Conservation (phyloP, 1,140 invertebrate species). For the Sycophaga agraensis region DNA sequence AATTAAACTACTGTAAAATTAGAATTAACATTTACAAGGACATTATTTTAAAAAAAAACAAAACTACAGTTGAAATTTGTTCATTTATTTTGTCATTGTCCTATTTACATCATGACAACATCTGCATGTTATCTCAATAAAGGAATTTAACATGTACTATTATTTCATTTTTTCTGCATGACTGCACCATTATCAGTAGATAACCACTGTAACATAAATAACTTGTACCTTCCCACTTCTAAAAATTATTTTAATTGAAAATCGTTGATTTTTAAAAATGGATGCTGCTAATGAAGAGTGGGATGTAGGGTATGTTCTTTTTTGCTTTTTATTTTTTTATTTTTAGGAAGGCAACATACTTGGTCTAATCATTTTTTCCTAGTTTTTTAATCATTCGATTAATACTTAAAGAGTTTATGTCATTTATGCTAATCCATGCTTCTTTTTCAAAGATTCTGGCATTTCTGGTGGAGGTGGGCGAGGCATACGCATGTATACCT, state of each 20-base stretch:
- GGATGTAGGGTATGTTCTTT: too few species aligned
- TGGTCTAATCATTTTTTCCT: slow-evolving; percentile 43
- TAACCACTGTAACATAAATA: slow-evolving; percentile 22
- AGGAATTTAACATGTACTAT: slow-evolving; percentile 14
- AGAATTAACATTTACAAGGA: background rate
- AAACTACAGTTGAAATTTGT: slow-evolving; percentile 28
- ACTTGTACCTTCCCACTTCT: slow-evolving; percentile 23
- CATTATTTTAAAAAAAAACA: background rate
- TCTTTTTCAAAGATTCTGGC: slow-evolving; percentile 93
- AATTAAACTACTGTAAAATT: background rate
- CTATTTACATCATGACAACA: slow-evolving; percentile 48
- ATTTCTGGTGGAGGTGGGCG: slow-evolving; percentile 97
- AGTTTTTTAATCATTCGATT: slow-evolving; percentile 35
- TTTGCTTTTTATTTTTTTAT: background rate
- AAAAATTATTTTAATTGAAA: slow-evolving; percentile 1
- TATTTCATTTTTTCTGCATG: slow-evolving; percentile 31
- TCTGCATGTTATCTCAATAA: slow-evolving; percentile 6
- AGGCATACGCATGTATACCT: slow-evolving; percentile 87
- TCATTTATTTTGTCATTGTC: slow-evolving; percentile 41
- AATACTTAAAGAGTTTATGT: slow-evolving; percentile 30
- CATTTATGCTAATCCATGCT: slow-evolving; percentile 57
- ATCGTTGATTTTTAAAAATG: too few species aligned
- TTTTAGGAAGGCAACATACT: slow-evolving; percentile 40
- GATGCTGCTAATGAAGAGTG: too few species aligned
- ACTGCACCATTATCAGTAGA: slow-evolving; percentile 20